Conservation (phyloP, 2,113 vertebrate species). For the Atherinomorus stipes region DNA sequence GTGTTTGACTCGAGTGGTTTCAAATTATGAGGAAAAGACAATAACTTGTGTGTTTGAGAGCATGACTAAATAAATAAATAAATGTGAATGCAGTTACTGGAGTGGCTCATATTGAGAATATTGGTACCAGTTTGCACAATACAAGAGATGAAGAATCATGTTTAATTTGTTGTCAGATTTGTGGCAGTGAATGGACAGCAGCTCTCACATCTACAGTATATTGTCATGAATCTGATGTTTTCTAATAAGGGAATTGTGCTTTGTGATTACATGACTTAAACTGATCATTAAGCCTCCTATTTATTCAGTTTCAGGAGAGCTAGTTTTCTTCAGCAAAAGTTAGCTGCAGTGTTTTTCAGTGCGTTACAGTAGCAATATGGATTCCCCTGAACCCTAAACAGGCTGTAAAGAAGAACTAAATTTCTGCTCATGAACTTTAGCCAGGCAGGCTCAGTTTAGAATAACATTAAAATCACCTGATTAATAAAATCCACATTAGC, state of each 20-base stretch:
- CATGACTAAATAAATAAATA: slow-evolving; percentile 50
- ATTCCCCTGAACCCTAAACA: too few species aligned
- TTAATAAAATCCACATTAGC: too few species aligned
- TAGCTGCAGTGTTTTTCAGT: neutral
- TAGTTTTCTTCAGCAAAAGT: neutral
- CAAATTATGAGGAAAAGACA: slow-evolving; percentile 69
- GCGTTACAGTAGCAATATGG: too few species aligned
- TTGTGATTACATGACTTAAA: too few species aligned
- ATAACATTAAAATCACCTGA: too few species aligned
- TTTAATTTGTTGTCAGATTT: neutral
- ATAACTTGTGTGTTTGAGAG: slow-evolving; percentile 48
- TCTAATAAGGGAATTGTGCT: neutral
- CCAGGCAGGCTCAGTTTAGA: too few species aligned
- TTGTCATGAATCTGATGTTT: neutral
- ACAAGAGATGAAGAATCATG: slow-evolving; percentile 23
- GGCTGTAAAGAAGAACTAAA: too few species aligned
- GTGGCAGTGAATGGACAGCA: neutral
- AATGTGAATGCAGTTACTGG: slow-evolving; percentile 62
- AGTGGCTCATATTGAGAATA: slow-evolving; percentile 29
- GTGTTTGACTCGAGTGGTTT: slow-evolving; percentile 59
- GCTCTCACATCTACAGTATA: too few species aligned
- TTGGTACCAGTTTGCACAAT: slow-evolving; percentile 37
- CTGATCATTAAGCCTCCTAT: neutral
- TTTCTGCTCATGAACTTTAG: too few species aligned
- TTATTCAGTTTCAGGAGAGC: neutral